Base-by-base conservation (phyloP, 2,888 invertebrate species). In the Rhamnusium bicolor region DNA sequence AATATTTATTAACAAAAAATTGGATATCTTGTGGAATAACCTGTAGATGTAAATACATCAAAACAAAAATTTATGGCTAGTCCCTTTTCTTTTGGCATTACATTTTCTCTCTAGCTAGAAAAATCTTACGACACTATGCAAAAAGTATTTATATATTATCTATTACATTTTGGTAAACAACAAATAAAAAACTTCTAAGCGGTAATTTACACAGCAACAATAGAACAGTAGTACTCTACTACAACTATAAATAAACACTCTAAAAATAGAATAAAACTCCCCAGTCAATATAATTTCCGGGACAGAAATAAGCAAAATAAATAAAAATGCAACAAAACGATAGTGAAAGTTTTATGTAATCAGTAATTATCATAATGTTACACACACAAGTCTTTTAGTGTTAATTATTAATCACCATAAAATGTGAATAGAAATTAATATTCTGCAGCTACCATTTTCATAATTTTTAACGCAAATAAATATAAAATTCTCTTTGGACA, bases 301-400 rank as follows among this genome's bases (percentile, higher is more conserved):
- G 24, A 47, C 47, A 19, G 24, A 40, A 62, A 21, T 40, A 62
- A 62, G 21, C 61, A 24, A 46, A 46, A 46, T 21, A 62, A 24
- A 62, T 19, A 62, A 24, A 62, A 47, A 46, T 19, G 61, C 40
- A 40, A 60, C 40, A 1, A 18, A 60, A 24, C 21, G 46, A 62
- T 32, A 40, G 27, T 62, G 21, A 46, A 47, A 62, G 24, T 21
- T 29, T 16, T 21, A 18, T 21, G 47, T 47, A 47, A 62, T n/a
- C 3, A 21, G 19, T 40, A 16, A 19, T 61, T 62, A 21, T 14
- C 14, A 24, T 54, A 24, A 54, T 24, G 5, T 62, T 62, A 46
- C 61, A n/a, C 47, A n/a, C n/a, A n/a, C n/a, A 19, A 61, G 12
- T 8, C 1, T 18, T 62, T 56, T 27, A 56, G 8, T 16, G 27